Conservation (phyloP, 2,113 vertebrate species). For the Haemorhous mexicanus region DNA sequence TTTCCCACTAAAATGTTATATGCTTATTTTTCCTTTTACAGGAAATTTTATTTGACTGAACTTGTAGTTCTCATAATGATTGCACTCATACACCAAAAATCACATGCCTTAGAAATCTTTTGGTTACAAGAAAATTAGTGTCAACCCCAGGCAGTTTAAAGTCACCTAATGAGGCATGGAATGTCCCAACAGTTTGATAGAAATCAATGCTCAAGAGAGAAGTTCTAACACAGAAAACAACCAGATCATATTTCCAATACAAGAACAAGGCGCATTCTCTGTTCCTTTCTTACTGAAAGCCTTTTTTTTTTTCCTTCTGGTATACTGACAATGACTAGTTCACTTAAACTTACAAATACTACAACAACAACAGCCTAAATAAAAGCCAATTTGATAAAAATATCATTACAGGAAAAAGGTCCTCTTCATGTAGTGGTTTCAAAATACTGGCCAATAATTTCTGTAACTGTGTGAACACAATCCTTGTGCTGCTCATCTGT, state of each 20-base stretch:
- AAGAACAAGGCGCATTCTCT: neutral
- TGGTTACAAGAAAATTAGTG: neutral
- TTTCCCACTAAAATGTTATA: neutral
- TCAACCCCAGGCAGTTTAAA: neutral
- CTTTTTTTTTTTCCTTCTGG: neutral
- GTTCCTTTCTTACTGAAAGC: neutral
- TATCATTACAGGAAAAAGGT: neutral
- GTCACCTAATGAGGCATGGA: neutral
- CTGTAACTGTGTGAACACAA: neutral
- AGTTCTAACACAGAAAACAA: neutral
- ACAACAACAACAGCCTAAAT: neutral
- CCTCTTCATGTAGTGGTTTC: neutral
- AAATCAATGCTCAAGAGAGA: neutral
- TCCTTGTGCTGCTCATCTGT: neutral
- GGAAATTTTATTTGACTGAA: neutral
- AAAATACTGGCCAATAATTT: neutral
- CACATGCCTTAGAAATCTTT: neutral
- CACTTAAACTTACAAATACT: neutral
- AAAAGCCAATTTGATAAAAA: neutral
- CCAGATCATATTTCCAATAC: neutral
- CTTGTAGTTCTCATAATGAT: neutral
- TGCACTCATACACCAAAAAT: neutral
- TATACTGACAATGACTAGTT: neutral
- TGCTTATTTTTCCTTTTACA: neutral
- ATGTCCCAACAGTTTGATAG: neutral